phyloP scores from a whole-genome alignment of 1,140 invertebrate genomes.

The Elysia chlorotica region DNA sequence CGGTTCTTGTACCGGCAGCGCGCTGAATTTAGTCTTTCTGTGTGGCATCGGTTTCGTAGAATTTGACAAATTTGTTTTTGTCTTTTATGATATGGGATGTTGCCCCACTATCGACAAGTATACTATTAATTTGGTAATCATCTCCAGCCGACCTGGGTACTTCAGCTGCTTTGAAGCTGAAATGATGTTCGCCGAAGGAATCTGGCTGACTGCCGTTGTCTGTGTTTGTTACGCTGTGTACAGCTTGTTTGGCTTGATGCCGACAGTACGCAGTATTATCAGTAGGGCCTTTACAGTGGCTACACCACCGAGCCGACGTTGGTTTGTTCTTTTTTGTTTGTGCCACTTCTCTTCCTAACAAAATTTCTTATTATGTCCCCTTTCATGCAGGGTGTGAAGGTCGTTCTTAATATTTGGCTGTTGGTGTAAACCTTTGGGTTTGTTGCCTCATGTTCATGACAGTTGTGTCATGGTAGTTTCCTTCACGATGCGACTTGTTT shows the following conservation, averaged over 20 bases:
- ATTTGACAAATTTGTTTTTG: constrained; percentile 14
- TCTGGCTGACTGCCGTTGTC: no score
- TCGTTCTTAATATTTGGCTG: no score
- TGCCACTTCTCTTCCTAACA: no score
- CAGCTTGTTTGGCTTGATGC: background rate
- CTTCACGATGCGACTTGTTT: background rate
- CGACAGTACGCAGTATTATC: background rate
- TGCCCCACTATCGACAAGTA: constrained; percentile 27
- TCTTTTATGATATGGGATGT: constrained; percentile 26
- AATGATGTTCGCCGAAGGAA: background rate
- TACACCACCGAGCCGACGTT: no score
- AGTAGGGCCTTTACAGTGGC: background rate
- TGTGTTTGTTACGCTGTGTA: background rate
- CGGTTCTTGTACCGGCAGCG: background rate
- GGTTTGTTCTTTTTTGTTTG: background rate
- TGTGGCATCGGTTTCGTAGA: background rate
- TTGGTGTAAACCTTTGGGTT: background rate
- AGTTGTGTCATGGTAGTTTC: background rate
- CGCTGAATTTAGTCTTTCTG: background rate
- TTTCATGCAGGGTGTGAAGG: background rate
- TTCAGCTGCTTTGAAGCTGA: background rate
- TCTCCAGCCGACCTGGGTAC: background rate
- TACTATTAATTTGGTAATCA: background rate
- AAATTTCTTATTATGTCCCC: no score
- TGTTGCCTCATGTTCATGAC: no score